Evolutionary conservation across 2,797 vertebrate species (phyloP).

Genomic region (Chloroceryle amazona): DNA sequence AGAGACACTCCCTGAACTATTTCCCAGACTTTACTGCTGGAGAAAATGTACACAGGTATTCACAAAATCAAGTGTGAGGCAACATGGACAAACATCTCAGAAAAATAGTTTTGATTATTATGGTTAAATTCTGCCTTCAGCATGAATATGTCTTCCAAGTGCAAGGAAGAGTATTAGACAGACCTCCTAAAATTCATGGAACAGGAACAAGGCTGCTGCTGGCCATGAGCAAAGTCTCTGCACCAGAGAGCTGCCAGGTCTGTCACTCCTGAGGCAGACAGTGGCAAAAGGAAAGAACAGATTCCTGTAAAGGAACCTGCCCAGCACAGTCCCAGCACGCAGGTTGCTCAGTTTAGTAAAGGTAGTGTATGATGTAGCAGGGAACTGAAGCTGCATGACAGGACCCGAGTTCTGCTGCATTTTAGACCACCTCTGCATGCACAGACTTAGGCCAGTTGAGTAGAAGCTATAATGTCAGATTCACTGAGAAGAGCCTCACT

Average conservation of each 20-base stretch:
- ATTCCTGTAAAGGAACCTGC: background rate
- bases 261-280: background rate
- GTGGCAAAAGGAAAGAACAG: background rate
- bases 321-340: background rate
- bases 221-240: background rate
- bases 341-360: background rate
- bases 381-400: background rate
- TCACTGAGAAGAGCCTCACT: background rate
- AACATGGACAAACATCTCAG: background rate
- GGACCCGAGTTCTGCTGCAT: accelerated
- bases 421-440: background rate
- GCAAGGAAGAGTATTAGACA: background rate
- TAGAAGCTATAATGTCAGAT: background rate
- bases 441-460: background rate
- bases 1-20: background rate
- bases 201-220: background rate
- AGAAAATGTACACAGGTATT: background rate
- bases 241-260: background rate
- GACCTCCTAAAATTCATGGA: background rate
- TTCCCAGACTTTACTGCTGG: background rate
- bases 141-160: background rate
- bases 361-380: background rate
- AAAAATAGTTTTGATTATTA: background rate
- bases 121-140: background rate
- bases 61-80: background rate